Evolutionary conservation across 2,888 invertebrate genomes (phyloP).

Genomic region (Tromatobia lineatoria): DNA sequence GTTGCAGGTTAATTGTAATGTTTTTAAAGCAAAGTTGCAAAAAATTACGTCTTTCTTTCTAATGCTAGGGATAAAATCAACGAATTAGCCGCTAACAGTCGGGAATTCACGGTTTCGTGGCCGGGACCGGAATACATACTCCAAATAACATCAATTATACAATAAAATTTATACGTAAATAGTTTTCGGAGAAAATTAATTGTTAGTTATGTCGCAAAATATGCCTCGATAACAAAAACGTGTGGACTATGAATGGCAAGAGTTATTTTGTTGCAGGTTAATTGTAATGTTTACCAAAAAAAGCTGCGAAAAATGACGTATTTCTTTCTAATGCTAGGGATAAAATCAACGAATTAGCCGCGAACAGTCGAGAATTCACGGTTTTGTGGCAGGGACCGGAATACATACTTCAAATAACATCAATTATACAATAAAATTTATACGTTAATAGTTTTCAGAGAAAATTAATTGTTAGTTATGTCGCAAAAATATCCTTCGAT

Average conservation of each 20-base stretch:
- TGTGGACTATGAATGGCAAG: no score
- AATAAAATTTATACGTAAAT: no score
- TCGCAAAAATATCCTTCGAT: no score
- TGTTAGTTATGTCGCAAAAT: no score
- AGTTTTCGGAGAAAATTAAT: no score
- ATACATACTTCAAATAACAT: no score
- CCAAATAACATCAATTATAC: no score
- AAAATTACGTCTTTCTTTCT: constrained; percentile 23
- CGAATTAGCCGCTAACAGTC: constrained; percentile 69
- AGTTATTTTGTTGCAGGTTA: neutral
- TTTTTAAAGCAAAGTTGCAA: no score
- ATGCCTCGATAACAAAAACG: no score
- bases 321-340: constrained; percentile 8
- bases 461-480: no score
- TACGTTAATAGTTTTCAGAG: no score
- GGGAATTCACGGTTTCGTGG: constrained; percentile 71
- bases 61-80: constrained; percentile 51
- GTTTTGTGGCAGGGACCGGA: constrained; percentile 73
- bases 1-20: constrained; percentile 14
- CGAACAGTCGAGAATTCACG: constrained; percentile 63
- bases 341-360: constrained; percentile 69
- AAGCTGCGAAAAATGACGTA: neutral
- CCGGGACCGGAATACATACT: constrained; percentile 71
- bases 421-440: no score
- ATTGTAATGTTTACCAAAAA: neutral